Percentiles rank a stretch among this genome's conserved stretches.
phyloP scores from a whole-genome alignment of 2,797 vertebrate species.

The Tympanoctomys barrerae region DNA sequence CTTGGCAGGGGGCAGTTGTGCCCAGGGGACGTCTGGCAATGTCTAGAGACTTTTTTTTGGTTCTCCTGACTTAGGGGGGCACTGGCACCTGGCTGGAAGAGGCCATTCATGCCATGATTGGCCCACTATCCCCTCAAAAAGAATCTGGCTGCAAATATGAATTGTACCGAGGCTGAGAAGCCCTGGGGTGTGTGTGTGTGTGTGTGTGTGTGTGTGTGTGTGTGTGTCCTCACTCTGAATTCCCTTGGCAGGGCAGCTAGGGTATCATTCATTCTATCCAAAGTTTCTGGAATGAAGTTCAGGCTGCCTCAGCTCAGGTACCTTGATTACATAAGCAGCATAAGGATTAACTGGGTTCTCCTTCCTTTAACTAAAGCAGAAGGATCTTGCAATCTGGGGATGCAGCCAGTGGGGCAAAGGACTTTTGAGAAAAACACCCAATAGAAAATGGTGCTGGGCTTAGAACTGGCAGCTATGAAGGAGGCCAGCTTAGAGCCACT shows the following conservation, averaged over 20 bases:
- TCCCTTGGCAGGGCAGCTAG: too few species aligned
- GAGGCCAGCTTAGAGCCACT: background rate
- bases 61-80: too few species aligned
- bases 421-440: background rate
- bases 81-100: background rate
- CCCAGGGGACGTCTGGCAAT: background rate
- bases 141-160: background rate
- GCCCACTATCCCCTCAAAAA: rapidly evolving
- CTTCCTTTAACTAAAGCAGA: constrained; percentile 41
- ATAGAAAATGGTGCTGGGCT: constrained; percentile 13
- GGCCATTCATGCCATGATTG: too few species aligned
- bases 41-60: background rate
- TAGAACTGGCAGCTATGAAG: background rate
- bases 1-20: background rate
- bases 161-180: rapidly evolving
- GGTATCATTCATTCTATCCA: too few species aligned
- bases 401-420: constrained; percentile 9
- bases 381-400: background rate
- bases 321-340: constrained; percentile 43
- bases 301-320: constrained; percentile 39
- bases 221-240: background rate
- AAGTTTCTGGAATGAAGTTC: constrained; percentile 49
- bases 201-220: background rate
- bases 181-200: background rate
- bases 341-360: constrained; percentile 43